Percentiles rank a stretch among this genome's conserved stretches.
These are phyloP conservation scores for Peromyscus melanophrys DNA, from an alignment of 2,797 vertebrate genomes.

Conservation along the genomic window DNA sequence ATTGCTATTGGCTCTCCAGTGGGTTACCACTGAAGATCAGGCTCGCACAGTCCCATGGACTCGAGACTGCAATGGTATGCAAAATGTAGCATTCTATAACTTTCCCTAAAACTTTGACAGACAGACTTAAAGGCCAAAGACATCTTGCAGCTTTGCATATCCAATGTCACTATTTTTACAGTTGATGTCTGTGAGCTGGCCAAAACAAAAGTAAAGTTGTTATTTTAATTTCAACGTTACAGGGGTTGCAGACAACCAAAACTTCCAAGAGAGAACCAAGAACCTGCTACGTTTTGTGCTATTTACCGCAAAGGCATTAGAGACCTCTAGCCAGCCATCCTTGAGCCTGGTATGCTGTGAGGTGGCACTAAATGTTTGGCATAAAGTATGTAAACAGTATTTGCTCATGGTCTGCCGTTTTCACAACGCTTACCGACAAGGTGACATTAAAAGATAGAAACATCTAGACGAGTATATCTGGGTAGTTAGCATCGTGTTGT, in stretches of 20 bases:
- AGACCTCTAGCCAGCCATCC: not conserved
- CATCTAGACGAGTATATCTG: not conserved
- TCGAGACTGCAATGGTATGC: not conserved
- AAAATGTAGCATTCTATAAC: not conserved
- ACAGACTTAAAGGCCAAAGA: not conserved
- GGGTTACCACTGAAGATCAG: not conserved
- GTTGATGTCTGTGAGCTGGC: not conserved
- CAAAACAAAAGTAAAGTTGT: not conserved
- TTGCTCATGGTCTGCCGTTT: not conserved
- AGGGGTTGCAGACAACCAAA: not conserved
- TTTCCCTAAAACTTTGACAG: not conserved
- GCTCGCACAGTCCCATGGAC: not conserved
- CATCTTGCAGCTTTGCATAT: not conserved
- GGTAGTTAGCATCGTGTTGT: not conserved
- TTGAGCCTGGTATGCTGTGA: not conserved
- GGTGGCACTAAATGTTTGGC: not conserved
- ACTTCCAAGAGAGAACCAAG: not conserved
- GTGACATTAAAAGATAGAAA: not conserved
- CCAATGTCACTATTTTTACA: not conserved
- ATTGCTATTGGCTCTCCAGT: not conserved
- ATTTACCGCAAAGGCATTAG: not conserved
- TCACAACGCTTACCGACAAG: not conserved
- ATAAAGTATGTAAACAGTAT: not conserved
- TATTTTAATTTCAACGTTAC: constrained; percentile 43
- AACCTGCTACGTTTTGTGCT: not conserved